These are phyloP conservation scores for Cheracebus regulus DNA, from an alignment of 2,797 vertebrate species.

Conservation along the genomic window DNA sequence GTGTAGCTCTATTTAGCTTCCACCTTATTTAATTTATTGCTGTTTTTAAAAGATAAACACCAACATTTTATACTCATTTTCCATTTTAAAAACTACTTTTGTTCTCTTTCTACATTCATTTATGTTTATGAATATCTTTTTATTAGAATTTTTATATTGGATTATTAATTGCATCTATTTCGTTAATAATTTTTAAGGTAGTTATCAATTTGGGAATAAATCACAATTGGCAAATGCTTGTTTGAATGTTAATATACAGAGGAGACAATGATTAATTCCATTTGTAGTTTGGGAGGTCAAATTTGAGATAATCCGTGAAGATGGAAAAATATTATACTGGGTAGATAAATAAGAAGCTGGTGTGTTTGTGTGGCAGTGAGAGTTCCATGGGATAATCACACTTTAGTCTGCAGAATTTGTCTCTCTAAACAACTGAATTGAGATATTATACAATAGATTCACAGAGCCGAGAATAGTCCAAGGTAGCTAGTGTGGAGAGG, in stretches of 20 bases:
- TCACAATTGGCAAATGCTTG: not conserved
- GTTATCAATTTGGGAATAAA: not conserved
- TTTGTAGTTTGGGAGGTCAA: not conserved
- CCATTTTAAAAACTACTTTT: not conserved
- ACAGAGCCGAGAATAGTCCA: not conserved
- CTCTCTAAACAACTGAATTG: not conserved
- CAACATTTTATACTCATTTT: not conserved
- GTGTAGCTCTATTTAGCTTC: not conserved
- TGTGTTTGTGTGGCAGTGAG: not conserved
- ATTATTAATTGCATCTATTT: not conserved
- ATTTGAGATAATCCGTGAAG: not conserved
- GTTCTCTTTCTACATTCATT: not conserved
- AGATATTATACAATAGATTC: not conserved
- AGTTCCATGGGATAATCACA: not conserved
- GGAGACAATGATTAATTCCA: not conserved
- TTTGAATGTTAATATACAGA: not conserved
- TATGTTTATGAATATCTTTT: not conserved
- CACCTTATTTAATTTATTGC: not conserved
- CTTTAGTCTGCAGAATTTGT: not conserved
- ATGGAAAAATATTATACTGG: not conserved
- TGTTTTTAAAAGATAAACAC: not conserved
- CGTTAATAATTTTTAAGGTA: not conserved
- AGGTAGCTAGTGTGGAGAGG: accelerated
- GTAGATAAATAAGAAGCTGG: not conserved
- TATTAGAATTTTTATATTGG: not conserved